Evolutionary conservation across 2,888 invertebrate genomes (phyloP), one percentile per base, ranked within the genome.

Genomic region (Parthenolecanium corni): DNA sequence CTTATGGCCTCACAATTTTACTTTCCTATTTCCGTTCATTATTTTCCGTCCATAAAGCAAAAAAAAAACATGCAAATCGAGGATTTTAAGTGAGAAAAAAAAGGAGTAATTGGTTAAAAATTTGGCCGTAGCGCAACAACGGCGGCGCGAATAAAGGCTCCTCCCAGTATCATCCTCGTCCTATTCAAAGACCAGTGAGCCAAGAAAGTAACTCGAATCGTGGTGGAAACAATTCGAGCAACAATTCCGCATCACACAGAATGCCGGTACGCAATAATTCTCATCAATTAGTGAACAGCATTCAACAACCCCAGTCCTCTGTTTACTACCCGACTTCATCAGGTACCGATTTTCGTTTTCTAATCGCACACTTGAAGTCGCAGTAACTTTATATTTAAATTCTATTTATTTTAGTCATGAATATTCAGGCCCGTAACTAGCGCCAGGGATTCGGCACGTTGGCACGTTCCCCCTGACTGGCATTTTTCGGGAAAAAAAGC

Each of bases 251-350:
- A 18, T 47, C 58, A 46, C 58, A 58, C 58, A 47, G 58, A 58
- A 58, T 58, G 58, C 58, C 58, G 58, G 58, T 58, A 18, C 58
- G 58, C 46, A 58, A 58, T 58, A 58, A 58, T 49, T 25, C 58
- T 49, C 58, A 58, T 49, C 58, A 58, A 49, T 58, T 58, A 49
- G 58, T 49, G 47, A 58, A 58, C 58, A 58, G 47, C 58, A 58
- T 58, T 23, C 58, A 58, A 58, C 58, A 58, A 58, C 58, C 58
- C 49, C 58, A 47, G 58, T 58, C 58, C 49, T 58, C 58, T 25
- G 49, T 36, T 49, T 58, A 58, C 47, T 58, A 58, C 47, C 31
- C 58, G 58, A 9, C 58, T 49, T 58, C 58, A 16, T 58, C 58
- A 58, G 58, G 58, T 58, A 58, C 25, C 18, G 18, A 51, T 20